phyloP scores from a whole-genome alignment of 2,888 invertebrate species.

The Metopia argyrocephala region DNA sequence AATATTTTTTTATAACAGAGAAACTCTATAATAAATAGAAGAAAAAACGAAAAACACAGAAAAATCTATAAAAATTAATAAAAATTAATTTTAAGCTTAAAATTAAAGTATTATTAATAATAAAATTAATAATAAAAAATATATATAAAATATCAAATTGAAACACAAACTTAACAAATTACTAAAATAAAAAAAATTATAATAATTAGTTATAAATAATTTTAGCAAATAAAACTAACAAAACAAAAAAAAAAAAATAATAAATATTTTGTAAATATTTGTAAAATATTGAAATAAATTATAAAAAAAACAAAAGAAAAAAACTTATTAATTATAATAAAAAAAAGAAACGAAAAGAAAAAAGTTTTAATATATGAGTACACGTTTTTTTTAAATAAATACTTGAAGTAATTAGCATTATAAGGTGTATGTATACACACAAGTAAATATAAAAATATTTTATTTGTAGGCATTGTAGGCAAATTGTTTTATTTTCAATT shows the following conservation, averaged over 20 bases:
- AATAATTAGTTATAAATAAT: constrained; percentile 44
- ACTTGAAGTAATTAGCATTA: background rate
- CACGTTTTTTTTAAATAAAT: constrained; percentile 31
- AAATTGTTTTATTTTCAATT: constrained; percentile 19
- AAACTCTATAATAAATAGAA: constrained; percentile 35
- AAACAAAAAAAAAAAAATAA: constrained; percentile 8
- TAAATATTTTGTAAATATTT: constrained; percentile 62
- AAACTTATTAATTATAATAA: too few relatives aligned
- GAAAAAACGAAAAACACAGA: constrained; percentile 46
- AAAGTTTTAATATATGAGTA: constrained; percentile 19
- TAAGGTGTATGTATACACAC: background rate
- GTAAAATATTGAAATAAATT: constrained; percentile 62
- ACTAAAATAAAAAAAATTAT: constrained; percentile 7
- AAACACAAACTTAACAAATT: too few relatives aligned
- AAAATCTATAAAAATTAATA: constrained; percentile 37
- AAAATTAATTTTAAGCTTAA: constrained; percentile 38
- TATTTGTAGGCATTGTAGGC: constrained; percentile 28
- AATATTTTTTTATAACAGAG: constrained; percentile 50
- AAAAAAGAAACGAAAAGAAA: constrained; percentile 39
- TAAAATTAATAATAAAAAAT: constrained; percentile 38
- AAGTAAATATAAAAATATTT: background rate
- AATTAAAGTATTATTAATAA: constrained; percentile 52
- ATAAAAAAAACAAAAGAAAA: constrained; percentile 35
- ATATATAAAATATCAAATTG: too few relatives aligned
- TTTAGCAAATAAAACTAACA: constrained; percentile 38